Percentiles rank a stretch among this genome's conserved stretches.
Evolutionary conservation across 2,888 invertebrate genomes (phyloP).

Genomic region (Pyrgus malvae): DNA sequence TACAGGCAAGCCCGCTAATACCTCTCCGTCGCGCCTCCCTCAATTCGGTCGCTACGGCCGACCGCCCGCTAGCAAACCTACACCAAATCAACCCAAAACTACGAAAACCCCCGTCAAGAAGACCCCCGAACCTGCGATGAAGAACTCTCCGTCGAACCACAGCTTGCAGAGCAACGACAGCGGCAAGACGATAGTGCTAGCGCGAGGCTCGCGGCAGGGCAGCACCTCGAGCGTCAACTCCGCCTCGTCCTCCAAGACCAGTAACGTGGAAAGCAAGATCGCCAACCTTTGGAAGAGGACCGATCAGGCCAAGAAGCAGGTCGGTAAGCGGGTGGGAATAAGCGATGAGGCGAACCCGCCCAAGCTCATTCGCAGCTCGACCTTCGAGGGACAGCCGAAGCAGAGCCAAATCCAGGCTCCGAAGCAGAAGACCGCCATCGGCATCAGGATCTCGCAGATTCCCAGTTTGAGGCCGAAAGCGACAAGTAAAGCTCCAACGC

Average conservation of each 20-base stretch:
- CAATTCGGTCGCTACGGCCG: conserved; percentile 55
- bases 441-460: conserved; percentile 70
- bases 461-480: conserved; percentile 65
- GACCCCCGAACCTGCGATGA: conserved; percentile 58
- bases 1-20: conserved; percentile 54
- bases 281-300: conserved; percentile 90
- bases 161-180: conserved; percentile 80
- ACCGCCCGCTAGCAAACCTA: conserved; percentile 50
- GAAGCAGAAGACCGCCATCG: conserved; percentile 75
- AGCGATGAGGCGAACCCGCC: conserved; percentile 61
- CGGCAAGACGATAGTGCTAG: conserved; percentile 66
- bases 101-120: conserved; percentile 45
- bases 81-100: no score
- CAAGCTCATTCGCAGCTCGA: conserved; percentile 83
- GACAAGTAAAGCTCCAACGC: conserved; percentile 38
- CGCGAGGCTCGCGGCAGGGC: conserved; percentile 61
- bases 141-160: conserved; percentile 78
- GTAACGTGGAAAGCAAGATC: conserved; percentile 89
- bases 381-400: conserved; percentile 83
- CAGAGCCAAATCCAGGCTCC: conserved; percentile 55
- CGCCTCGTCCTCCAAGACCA: conserved; percentile 79
- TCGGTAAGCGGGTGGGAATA: conserved; percentile 84
- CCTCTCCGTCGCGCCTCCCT: conserved; percentile 72
- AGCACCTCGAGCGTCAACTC: conserved; percentile 84
- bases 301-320: conserved; percentile 76